Base-by-base conservation (phyloP, 1,140 invertebrate genomes). In the Ylistrum balloti region DNA sequence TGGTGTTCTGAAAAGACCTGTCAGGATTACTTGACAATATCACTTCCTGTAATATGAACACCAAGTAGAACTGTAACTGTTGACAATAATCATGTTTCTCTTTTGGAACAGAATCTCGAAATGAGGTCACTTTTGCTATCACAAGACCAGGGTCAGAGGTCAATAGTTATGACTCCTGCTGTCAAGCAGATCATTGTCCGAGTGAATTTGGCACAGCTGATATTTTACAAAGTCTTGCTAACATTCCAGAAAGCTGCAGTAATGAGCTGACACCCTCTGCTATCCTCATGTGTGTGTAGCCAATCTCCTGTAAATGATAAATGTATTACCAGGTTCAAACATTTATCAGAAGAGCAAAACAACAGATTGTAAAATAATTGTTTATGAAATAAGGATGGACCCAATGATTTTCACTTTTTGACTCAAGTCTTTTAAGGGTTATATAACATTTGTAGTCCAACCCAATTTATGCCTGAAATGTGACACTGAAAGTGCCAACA, bases 231-330 rank as follows among this genome's bases (percentile, higher is more conserved):
- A 99, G 96, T 94, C 97, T 97, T 0, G 98, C 98, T 88, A 99
- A 96, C 86, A 99, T 96, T 86, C 98, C 98, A 13, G 98, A 98
- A 95, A 99, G 97, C 96, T 99, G 99, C 87, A 99, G 96, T 86
- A 99, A 96, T 32, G 98, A 98, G 86, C 97, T 97, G 0, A 99
- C 97, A 86, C 99, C 99, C 96, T 99, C 98, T 0, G 98, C 97
- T 89, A 99, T 98, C 94, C 98, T 97, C 97, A 99, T 97, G 96
- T 99, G 99, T 1, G 98, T 98, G 35, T 98, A 96, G 9, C 99
- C 99, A 95, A 99, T 98, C 97, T 99, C 98, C 97, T 99, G 95
- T 92, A 97, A 97, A 91, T 45, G 35, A 92, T 88, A 91, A 88
- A 89, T n/a, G 13, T 38, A 38, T 20, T 33, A 90, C 33, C n/a